Percentiles rank a stretch among this genome's conserved stretches.
Conservation (phyloP, 2,797 vertebrate genomes). For the Microcaecilia unicolor region DNA sequence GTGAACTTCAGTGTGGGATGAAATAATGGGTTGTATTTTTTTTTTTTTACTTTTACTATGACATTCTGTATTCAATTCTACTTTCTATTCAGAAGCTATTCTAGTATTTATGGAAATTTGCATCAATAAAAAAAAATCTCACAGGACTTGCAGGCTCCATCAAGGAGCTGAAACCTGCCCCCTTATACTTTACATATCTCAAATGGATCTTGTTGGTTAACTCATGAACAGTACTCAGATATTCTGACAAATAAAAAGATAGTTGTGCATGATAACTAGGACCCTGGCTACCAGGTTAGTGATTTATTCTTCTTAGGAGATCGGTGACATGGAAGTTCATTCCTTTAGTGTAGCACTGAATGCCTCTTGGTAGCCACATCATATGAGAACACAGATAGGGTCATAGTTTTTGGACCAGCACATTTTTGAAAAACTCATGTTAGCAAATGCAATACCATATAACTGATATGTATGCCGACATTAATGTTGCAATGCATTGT, state of each 20-base stretch:
- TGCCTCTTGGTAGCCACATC: neutral
- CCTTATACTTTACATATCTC: too few species aligned
- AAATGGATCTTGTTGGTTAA: too few species aligned
- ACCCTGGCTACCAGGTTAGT: rapidly evolving
- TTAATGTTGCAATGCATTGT: neutral
- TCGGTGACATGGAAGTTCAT: neutral
- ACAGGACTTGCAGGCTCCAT: too few species aligned
- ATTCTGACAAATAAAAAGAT: neutral
- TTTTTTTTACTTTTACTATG: too few species aligned
- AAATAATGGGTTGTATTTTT: too few species aligned
- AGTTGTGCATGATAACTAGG: neutral
- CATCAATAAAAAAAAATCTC: too few species aligned
- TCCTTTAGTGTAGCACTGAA: neutral
- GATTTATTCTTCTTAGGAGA: neutral
- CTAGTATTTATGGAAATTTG: too few species aligned
- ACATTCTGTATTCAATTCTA: too few species aligned
- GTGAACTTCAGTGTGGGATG: too few species aligned
- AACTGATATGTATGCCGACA: neutral
- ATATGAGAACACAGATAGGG: neutral
- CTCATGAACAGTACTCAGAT: neutral
- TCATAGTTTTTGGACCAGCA: neutral
- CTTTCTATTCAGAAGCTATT: too few species aligned
- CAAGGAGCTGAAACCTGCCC: too few species aligned
- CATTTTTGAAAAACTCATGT: neutral
- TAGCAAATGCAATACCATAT: neutral